phyloP scores from a whole-genome alignment of 2,888 invertebrate species.

The Apotomis turbidana region DNA sequence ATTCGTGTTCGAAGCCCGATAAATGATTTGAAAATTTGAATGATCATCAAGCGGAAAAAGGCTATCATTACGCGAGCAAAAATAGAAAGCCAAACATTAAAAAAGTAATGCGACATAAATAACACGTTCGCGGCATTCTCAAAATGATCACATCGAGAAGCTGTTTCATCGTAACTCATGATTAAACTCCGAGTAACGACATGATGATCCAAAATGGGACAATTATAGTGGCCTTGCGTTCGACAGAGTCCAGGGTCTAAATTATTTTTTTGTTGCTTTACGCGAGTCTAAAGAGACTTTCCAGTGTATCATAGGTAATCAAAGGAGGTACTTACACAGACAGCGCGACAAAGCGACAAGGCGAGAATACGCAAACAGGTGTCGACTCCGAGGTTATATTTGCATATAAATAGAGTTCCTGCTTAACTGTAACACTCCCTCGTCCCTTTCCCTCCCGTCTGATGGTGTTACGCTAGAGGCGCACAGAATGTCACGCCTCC shows the following conservation, averaged over 20 bases:
- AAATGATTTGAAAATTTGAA: too few relatives aligned
- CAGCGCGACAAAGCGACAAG: constrained; percentile 77
- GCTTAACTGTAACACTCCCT: constrained; percentile 81
- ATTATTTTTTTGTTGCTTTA: constrained; percentile 46
- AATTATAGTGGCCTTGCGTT: background rate
- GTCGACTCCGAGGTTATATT: constrained; percentile 83
- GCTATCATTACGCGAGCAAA: background rate
- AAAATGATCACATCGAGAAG: constrained; percentile 8
- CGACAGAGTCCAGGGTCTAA: constrained; percentile 46
- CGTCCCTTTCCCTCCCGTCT: constrained; percentile 76
- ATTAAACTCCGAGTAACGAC: constrained; percentile 6
- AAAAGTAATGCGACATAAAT: constrained; percentile 18
- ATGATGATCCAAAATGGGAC: constrained; percentile 4
- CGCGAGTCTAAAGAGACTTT: constrained; percentile 50
- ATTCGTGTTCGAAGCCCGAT: too few relatives aligned
- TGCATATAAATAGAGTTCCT: constrained; percentile 85
- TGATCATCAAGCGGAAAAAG: too few relatives aligned
- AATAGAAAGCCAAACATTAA: constrained; percentile 19
- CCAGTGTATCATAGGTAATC: constrained; percentile 60
- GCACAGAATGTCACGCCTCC: constrained; percentile 71
- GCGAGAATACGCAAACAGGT: constrained; percentile 84
- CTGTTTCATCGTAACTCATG: constrained; percentile 2
- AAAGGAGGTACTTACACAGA: constrained; percentile 72
- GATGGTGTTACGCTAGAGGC: constrained; percentile 65
- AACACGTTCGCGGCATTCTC: constrained; percentile 5